Conservation (phyloP, 1,140 invertebrate genomes). For the Zaprionus lachaisei region DNA sequence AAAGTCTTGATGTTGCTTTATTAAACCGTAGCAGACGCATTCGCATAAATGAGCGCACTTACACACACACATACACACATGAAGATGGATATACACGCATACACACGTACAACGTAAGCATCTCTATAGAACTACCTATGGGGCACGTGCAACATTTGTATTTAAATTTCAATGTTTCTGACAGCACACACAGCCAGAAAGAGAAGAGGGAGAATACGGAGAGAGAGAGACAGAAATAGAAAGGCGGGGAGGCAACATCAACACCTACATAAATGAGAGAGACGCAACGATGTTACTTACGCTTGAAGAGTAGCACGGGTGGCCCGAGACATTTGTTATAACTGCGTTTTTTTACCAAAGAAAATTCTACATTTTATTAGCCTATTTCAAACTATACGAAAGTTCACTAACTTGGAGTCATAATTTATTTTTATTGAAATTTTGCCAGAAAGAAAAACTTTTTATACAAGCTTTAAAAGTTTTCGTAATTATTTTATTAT, state of each 20-base stretch:
- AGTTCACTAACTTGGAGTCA: slow-evolving; percentile 3
- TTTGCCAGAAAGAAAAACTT: neutral
- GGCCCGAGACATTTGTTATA: slow-evolving; percentile 47
- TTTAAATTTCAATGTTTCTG: slow-evolving; percentile 80
- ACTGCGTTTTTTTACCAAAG: slow-evolving; percentile 7
- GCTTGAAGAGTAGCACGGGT: slow-evolving; percentile 46
- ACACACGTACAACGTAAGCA: slow-evolving; percentile 17
- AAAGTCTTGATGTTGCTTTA: slow-evolving; percentile 73
- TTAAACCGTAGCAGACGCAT: slow-evolving; percentile 74
- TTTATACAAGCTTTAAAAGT: neutral
- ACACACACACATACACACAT: slow-evolving; percentile 11
- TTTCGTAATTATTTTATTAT: slow-evolving; percentile 5
- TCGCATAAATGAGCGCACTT: slow-evolving; percentile 74
- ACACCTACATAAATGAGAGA: slow-evolving; percentile 12
- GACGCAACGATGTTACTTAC: slow-evolving; percentile 50
- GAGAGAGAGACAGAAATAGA: slow-evolving; percentile 4
- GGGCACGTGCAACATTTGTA: slow-evolving; percentile 78
- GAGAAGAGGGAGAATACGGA: slow-evolving; percentile 2
- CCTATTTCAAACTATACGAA: slow-evolving; percentile 7
- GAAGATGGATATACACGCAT: neutral
- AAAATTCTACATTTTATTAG: neutral
- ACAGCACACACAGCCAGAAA: slow-evolving; percentile 40
- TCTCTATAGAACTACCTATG: slow-evolving; percentile 53
- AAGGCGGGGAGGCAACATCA: neutral
- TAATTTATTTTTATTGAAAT: slow-evolving; percentile 7